Evolutionary conservation across 1,140 invertebrate genomes (phyloP).

Genomic region (Polypedilum pembai): DNA sequence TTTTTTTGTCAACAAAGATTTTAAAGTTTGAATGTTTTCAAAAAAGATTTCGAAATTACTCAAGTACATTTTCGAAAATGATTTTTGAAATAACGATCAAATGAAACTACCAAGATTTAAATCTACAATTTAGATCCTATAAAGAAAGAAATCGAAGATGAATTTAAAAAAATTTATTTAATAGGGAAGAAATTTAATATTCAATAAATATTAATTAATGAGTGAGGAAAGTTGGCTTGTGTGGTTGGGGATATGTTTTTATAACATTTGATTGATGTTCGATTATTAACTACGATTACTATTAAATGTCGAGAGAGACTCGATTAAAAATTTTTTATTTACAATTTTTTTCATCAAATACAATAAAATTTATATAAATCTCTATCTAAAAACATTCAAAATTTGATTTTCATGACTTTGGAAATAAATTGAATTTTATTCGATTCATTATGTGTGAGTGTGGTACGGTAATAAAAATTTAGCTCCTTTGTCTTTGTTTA

Average conservation of each 20-base stretch:
- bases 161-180: not conserved
- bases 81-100: too few relatives aligned
- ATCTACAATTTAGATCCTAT: too few relatives aligned
- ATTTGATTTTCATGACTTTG: conserved; percentile 10
- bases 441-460: not conserved
- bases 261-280: conserved; percentile 18
- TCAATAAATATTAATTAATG: conserved; percentile 14
- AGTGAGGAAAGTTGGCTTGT: not conserved
- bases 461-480: not conserved
- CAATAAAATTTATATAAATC: not conserved
- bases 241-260: not conserved
- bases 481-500: not conserved
- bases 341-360: too few relatives aligned
- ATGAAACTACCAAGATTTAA: too few relatives aligned
- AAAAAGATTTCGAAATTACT: too few relatives aligned
- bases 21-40: too few relatives aligned
- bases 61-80: too few relatives aligned
- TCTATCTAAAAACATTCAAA: conserved; percentile 14
- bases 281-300: not conserved
- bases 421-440: conserved; percentile 15
- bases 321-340: too few relatives aligned
- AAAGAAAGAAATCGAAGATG: too few relatives aligned
- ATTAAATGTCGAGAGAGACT: not conserved
- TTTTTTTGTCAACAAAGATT: too few relatives aligned
- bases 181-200: not conserved